Base-by-base conservation (phyloP, 2,888 invertebrate species). In the Notocelia uddmanniana region DNA sequence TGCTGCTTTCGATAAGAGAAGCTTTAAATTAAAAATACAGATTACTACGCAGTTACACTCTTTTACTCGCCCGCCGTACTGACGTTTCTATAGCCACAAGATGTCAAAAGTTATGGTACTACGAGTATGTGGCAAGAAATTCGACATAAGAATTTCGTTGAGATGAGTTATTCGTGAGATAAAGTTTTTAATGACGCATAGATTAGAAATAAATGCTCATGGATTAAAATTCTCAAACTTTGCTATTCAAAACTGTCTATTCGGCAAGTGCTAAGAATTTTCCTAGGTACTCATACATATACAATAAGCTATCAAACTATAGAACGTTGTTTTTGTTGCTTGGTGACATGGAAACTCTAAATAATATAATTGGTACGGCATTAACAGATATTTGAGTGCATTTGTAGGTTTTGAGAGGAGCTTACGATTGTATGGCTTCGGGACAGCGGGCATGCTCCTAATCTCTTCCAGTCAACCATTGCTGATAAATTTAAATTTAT, bases 401-500 rank as follows among this genome's bases (percentile, higher is more conserved):
- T 72, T 62, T 55, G 67, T 55, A 19, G 72, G 68, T 68, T 59
- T 67, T 68, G 45, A 13, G 55, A 55, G 41, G 11, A 18, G 70
- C 57, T 70, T 70, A 57, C 11, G 3, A 57, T 21, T 50, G 23
- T 72, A 72, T 18, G 72, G 72, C 48, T 72, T 72, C 72, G 11
- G 55, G 45, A 67, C 64, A 67, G 13, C 45, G 48, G 54, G 54
- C 67, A 54, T 66, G 59, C 19, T 67, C 19, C 41, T 67, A 71
- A 71, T 66, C 67, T 59, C 34, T 18, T 34, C 18, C n/a, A 54
- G 18, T 45, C 67, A 37, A 60, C 37, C 55, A 50, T 41, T 57
- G 55, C 23, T 41, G n/a, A 50, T 37, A 64, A 21, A 26, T 21
- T 31, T 1, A 52, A 63, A 45, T 45, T 10, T 45, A 45, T 9